A percentile compares a stretch with the other conserved stretches of the same genome.
Evolutionary conservation across 2,113 vertebrate species (phyloP).

Genomic region (Rhadina sibilatrix): DNA sequence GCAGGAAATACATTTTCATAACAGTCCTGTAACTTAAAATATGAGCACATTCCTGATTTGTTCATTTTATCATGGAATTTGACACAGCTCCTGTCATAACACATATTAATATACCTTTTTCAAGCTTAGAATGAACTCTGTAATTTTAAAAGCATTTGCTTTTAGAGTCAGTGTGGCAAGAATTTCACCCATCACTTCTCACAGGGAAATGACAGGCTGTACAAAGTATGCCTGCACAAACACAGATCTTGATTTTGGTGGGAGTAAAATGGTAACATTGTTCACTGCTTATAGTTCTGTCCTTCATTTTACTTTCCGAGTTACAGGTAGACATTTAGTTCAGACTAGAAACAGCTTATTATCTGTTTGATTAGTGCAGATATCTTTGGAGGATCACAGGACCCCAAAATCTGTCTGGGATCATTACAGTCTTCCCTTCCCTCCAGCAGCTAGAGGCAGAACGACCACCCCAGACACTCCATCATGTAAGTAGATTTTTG

Average conservation of each 20-base stretch:
- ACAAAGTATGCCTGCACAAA: neutral
- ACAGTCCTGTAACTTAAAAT: neutral
- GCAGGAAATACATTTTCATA: constrained; percentile 9
- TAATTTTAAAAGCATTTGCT: constrained; percentile 36
- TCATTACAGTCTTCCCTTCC: neutral
- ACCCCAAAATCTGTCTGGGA: rapidly evolving
- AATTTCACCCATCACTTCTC: neutral
- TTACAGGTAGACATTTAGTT: neutral
- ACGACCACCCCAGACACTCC: neutral
- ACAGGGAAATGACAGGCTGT: constrained; percentile 6
- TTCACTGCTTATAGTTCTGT: neutral
- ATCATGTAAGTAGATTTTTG: neutral
- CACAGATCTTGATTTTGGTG: neutral
- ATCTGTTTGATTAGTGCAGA: neutral
- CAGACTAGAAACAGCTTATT: neutral
- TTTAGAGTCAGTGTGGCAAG: neutral
- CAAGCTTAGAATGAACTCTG: neutral
- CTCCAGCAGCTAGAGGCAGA: neutral
- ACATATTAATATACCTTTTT: constrained; percentile 33
- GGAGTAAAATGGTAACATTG: neutral
- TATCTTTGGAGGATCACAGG: neutral
- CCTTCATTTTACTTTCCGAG: neutral
- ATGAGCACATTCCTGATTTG: neutral
- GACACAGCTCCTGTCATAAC: constrained; percentile 44
- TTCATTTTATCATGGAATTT: constrained; percentile 27